Evolutionary conservation across 2,113 vertebrate species (phyloP).

Genomic region (Puntigrus tetrazona): DNA sequence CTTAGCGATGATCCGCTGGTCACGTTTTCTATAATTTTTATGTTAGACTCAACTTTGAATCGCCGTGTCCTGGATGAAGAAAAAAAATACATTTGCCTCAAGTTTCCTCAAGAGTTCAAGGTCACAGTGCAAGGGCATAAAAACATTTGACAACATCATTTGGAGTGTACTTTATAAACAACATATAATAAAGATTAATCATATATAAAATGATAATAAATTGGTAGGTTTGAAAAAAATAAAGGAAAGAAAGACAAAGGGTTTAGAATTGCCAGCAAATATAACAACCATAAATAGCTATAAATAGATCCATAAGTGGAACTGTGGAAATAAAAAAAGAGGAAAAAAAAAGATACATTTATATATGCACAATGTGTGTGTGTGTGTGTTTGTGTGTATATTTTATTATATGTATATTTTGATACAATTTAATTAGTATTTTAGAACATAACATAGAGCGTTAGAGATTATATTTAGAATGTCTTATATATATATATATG

Average conservation of each 20-base stretch:
- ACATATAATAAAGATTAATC: background rate
- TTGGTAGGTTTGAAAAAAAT: background rate
- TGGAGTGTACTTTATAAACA: background rate
- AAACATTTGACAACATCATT: background rate
- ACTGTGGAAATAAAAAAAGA: background rate
- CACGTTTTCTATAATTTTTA: background rate
- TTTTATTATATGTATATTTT: too few relatives aligned
- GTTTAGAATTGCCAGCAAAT: background rate
- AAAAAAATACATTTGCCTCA: background rate
- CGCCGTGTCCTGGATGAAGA: background rate
- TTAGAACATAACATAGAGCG: too few relatives aligned
- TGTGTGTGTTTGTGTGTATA: too few relatives aligned
- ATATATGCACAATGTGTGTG: too few relatives aligned
- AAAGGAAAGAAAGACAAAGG: background rate
- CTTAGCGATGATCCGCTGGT: background rate
- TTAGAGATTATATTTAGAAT: too few relatives aligned
- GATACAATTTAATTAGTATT: too few relatives aligned
- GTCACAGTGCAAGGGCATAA: background rate
- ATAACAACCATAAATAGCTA: constrained; percentile 13
- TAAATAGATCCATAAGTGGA: background rate
- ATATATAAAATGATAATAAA: too few relatives aligned
- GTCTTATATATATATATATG: too few relatives aligned
- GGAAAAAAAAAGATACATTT: too few relatives aligned
- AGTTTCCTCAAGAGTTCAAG: background rate
- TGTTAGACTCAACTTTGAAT: background rate